Evolutionary conservation across 2,113 vertebrate species (phyloP).

Genomic region (Burhinus bistriatus): DNA sequence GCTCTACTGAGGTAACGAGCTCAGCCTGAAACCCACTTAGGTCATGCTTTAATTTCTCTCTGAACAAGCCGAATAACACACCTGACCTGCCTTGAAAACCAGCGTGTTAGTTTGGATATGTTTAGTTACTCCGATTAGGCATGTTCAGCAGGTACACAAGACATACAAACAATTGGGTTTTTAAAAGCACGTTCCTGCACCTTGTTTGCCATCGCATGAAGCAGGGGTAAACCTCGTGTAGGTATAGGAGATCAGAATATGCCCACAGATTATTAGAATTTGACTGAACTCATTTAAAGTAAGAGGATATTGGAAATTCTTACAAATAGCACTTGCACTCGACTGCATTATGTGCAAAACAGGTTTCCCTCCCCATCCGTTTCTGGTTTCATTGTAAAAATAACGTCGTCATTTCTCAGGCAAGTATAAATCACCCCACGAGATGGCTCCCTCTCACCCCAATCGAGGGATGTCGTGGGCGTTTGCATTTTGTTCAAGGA

Average conservation of each 20-base stretch:
- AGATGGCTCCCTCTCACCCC: constrained; percentile 31
- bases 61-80: neutral
- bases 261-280: fast-evolving
- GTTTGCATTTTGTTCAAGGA: fast-evolving
- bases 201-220: neutral
- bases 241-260: neutral
- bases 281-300: neutral
- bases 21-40: neutral
- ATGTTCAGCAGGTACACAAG: neutral
- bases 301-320: neutral
- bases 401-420: fast-evolving
- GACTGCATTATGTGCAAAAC: fast-evolving
- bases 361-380: neutral
- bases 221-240: neutral
- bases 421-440: neutral
- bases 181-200: neutral
- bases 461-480: fast-evolving
- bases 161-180: neutral
- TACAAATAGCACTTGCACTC: neutral
- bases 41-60: neutral
- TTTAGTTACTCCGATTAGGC: neutral
- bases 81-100: neutral
- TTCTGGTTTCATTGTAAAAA: fast-evolving
- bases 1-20: neutral
- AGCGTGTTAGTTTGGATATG: neutral